A percentile compares a stretch with the other conserved stretches of the same genome.
phyloP scores from a whole-genome alignment of 2,797 vertebrate species.

The Gymnocypris eckloni region DNA sequence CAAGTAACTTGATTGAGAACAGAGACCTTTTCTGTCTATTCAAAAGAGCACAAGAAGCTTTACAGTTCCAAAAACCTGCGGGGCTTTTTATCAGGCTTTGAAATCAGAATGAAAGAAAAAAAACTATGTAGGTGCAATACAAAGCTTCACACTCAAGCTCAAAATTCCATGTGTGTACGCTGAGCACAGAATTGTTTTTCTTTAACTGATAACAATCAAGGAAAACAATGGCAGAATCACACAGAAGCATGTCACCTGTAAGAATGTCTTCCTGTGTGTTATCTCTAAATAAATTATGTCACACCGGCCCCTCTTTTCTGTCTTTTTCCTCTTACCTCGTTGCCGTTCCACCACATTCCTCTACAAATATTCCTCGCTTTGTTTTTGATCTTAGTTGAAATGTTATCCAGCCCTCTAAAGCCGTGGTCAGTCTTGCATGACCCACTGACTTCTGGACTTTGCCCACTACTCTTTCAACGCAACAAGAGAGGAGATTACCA shows the following conservation, averaged over 20 bases:
- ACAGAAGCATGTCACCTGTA: slow-evolving; percentile 64
- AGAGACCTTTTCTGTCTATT: slow-evolving; percentile 15
- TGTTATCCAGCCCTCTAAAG: slow-evolving; percentile 26
- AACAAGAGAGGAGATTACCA: slow-evolving; percentile 65
- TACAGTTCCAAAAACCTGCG: neutral
- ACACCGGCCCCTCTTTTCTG: slow-evolving; percentile 59
- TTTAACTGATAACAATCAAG: slow-evolving; percentile 52
- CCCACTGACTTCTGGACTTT: slow-evolving; percentile 32
- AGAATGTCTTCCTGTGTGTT: slow-evolving; percentile 58
- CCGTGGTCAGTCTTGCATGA: slow-evolving; percentile 14
- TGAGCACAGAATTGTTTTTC: neutral
- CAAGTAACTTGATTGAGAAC: slow-evolving; percentile 7
- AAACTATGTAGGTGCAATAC: neutral
- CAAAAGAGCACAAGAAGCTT: slow-evolving; percentile 10
- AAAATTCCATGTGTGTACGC: slow-evolving; percentile 9
- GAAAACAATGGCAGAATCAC: slow-evolving; percentile 59
- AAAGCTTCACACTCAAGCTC: neutral
- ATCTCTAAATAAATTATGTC: slow-evolving; percentile 64
- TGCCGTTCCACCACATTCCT: slow-evolving; percentile 71
- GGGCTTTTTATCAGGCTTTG: neutral
- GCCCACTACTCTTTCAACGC: slow-evolving; percentile 29
- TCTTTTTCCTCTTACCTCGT: slow-evolving; percentile 59
- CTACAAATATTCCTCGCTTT: slow-evolving; percentile 37
- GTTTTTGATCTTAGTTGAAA: slow-evolving; percentile 45
- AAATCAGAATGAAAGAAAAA: neutral